phyloP scores from a whole-genome alignment of 2,888 invertebrate genomes.

The Dicranocentrus wangi region DNA sequence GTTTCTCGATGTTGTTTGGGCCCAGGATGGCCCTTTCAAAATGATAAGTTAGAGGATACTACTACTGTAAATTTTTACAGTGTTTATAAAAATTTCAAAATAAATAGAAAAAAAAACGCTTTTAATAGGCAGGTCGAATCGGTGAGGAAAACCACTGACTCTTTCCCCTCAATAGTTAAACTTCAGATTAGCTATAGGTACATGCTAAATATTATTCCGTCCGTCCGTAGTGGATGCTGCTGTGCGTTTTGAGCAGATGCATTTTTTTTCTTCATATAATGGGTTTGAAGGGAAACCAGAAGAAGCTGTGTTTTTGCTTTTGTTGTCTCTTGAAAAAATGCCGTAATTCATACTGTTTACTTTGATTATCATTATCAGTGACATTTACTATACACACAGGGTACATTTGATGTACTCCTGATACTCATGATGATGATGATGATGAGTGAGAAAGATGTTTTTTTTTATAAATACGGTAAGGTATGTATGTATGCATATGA shows the following conservation, averaged over 20 bases:
- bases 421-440: neutral
- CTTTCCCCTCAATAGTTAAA: constrained; percentile 9
- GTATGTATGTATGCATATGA: neutral
- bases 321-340: constrained; percentile 15
- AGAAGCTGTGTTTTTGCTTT: neutral
- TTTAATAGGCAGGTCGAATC: constrained; percentile 41
- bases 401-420: neutral
- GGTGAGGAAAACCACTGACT: constrained; percentile 33
- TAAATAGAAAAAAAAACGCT: neutral
- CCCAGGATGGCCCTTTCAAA: too few relatives aligned
- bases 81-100: neutral
- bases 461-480: neutral
- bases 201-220: too few relatives aligned
- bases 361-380: constrained; percentile 14
- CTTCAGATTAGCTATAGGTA: too few relatives aligned
- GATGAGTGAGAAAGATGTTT: neutral
- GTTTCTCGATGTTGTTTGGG: neutral
- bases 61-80: neutral
- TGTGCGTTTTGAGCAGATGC: neutral
- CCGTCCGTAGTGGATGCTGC: too few relatives aligned
- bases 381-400: constrained; percentile 11
- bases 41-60: too few relatives aligned
- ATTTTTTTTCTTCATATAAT: neutral
- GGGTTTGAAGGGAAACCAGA: constrained; percentile 11
- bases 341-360: constrained; percentile 29